Percentiles rank a stretch among this genome's conserved stretches.
These are phyloP conservation scores for Caenorhabditis sp. DNA, from an alignment of 2,888 invertebrate species.

Conservation along the genomic window DNA sequence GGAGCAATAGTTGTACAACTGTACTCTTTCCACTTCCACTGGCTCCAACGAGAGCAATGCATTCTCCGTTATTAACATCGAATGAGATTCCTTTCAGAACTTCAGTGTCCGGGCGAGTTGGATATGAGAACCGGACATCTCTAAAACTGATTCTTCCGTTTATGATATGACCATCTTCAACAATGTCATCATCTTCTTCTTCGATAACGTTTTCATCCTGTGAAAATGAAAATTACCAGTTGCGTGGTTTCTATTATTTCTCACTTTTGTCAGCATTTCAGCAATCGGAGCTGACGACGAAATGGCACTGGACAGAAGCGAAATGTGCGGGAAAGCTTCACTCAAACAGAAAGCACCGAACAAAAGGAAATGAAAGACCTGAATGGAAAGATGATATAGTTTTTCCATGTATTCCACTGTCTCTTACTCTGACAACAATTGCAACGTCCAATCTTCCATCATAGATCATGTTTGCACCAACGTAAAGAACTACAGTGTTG, in stretches of 20 bases:
- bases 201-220: constrained; percentile 71
- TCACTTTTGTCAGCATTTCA: constrained; percentile 42
- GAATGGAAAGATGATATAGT: too few relatives aligned
- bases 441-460: constrained; percentile 28
- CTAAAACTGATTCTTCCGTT: constrained; percentile 84
- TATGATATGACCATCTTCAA: constrained; percentile 82
- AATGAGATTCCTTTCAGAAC: constrained; percentile 73
- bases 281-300: constrained; percentile 49
- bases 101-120: constrained; percentile 83
- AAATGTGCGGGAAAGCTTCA: constrained; percentile 52
- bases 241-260: neutral
- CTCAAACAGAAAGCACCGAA: constrained; percentile 51
- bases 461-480: constrained; percentile 72
- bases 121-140: constrained; percentile 84
- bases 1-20: constrained; percentile 71
- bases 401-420: too few relatives aligned
- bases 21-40: constrained; percentile 77
- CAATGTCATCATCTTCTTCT: constrained; percentile 73
- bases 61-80: constrained; percentile 70
- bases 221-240: constrained; percentile 8
- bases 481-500: constrained; percentile 75
- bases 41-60: constrained; percentile 74
- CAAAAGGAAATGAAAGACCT: constrained; percentile 46
- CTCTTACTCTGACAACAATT: constrained; percentile 41
- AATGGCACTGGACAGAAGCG: constrained; percentile 30